These are phyloP conservation scores for Phrynosoma platyrhinos DNA, from an alignment of 2,113 vertebrate species.

Conservation along the genomic window DNA sequence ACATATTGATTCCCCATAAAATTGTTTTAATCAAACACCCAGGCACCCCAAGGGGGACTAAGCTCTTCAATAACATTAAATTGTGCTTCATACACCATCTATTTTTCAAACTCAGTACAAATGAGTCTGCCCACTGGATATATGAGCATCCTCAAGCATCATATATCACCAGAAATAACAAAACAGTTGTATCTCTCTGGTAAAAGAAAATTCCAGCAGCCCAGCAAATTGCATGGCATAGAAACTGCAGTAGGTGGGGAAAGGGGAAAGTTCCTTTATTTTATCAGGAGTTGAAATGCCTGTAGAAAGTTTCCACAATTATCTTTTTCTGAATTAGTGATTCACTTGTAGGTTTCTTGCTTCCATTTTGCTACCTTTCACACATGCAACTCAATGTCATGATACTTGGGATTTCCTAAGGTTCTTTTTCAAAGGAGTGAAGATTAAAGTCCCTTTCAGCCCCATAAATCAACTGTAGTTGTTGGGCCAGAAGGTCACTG, in stretches of 20 bases:
- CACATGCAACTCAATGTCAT: rapidly evolving
- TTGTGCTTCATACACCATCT: conserved; percentile 79
- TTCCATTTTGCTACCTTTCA: neutral
- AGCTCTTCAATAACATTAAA: conserved; percentile 74
- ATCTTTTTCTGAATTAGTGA: neutral
- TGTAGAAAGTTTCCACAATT: rapidly evolving
- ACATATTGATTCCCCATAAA: conserved; percentile 85
- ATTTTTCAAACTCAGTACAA: conserved; percentile 77
- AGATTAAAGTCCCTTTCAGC: too few species aligned
- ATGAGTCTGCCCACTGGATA: conserved; percentile 82
- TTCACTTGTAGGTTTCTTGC: rapidly evolving
- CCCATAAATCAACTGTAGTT: too few species aligned
- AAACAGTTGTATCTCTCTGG: neutral
- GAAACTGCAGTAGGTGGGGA: neutral
- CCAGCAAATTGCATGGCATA: rapidly evolving
- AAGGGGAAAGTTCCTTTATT: neutral
- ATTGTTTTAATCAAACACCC: conserved; percentile 86
- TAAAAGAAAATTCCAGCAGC: neutral
- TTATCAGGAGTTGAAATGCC: neutral
- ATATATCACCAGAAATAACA: conserved; percentile 78
- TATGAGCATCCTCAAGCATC: conserved; percentile 72
- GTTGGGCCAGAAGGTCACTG: too few species aligned
- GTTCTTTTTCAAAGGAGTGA: neutral
- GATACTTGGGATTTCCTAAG: neutral
- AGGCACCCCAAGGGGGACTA: conserved; percentile 74